Conservation (phyloP, 2,888 invertebrate genomes). For the Drosophila parthenogenetica region DNA sequence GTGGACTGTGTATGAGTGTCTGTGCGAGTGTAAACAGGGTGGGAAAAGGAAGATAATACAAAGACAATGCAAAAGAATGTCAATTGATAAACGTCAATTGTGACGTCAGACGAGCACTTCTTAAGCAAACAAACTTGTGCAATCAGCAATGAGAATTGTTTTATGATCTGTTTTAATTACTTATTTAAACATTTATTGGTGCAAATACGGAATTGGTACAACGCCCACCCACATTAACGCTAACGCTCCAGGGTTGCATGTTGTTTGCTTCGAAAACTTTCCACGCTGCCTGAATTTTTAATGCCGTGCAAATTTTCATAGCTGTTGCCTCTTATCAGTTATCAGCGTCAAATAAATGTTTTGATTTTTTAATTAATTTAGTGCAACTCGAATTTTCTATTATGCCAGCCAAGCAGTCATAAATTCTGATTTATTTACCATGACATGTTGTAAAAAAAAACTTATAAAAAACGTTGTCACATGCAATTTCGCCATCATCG, state of each 20-base stretch:
- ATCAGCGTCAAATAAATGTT: slow-evolving; percentile 34
- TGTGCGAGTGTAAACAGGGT: not conserved
- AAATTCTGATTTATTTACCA: slow-evolving; percentile 41
- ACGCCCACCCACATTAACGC: slow-evolving; percentile 9
- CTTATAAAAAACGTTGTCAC: slow-evolving; percentile 10
- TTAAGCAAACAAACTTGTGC: slow-evolving; percentile 48
- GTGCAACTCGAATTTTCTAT: slow-evolving; percentile 49
- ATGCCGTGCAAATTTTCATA: slow-evolving; percentile 40
- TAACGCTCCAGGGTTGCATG: slow-evolving; percentile 19
- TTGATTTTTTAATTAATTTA: slow-evolving; percentile 62
- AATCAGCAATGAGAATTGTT: slow-evolving; percentile 48
- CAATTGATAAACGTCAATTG: slow-evolving; percentile 32
- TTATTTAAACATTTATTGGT: slow-evolving; percentile 56
- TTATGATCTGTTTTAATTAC: slow-evolving; percentile 61
- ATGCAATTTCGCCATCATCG: slow-evolving; percentile 21
- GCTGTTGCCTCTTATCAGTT: slow-evolving; percentile 41
- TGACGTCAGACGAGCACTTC: slow-evolving; percentile 29
- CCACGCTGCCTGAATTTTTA: slow-evolving; percentile 22
- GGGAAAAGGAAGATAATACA: slow-evolving; percentile 3
- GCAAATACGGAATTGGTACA: slow-evolving; percentile 49
- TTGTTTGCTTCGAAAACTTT: slow-evolving; percentile 39
- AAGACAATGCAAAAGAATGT: slow-evolving; percentile 4
- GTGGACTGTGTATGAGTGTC: not conserved
- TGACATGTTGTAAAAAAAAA: slow-evolving; percentile 23
- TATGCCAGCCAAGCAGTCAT: slow-evolving; percentile 20